A percentile compares a stretch with the other conserved stretches of the same genome.
phyloP scores from a whole-genome alignment of 2,113 vertebrate genomes.

The Synchiropus splendidus region DNA sequence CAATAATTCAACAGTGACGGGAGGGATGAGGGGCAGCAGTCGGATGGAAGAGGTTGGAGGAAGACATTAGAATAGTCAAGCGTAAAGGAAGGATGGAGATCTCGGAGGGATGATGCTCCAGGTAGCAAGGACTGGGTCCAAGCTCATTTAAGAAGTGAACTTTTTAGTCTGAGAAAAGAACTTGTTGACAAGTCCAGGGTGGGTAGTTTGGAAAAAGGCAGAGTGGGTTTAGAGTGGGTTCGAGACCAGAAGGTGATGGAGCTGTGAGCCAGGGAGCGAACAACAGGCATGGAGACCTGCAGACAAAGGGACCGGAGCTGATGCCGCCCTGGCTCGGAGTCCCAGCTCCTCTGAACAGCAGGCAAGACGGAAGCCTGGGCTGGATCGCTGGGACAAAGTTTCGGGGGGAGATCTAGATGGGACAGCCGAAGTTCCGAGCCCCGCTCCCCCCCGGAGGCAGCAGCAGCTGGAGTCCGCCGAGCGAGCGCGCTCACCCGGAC shows the following conservation, averaged over 20 bases:
- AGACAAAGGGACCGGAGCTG: slow-evolving; percentile 55
- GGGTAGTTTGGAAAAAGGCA: too few relatives aligned
- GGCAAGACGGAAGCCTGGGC: too few relatives aligned
- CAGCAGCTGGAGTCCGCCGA: not conserved
- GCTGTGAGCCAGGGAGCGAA: slow-evolving; percentile 15
- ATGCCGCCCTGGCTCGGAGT: slow-evolving; percentile 5
- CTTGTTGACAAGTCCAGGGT: too few relatives aligned
- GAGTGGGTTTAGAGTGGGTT: too few relatives aligned
- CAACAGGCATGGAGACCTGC: slow-evolving; percentile 40
- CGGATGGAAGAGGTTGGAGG: slow-evolving; percentile 16
- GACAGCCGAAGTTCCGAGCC: slow-evolving; percentile 41
- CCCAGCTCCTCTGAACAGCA: too few relatives aligned
- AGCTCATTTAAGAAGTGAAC: too few relatives aligned
- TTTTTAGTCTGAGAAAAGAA: too few relatives aligned
- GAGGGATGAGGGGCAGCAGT: slow-evolving; percentile 24
- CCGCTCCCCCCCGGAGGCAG: not conserved
- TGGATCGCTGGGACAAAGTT: too few relatives aligned
- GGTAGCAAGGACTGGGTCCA: too few relatives aligned
- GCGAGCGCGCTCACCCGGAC: slow-evolving; percentile 7
- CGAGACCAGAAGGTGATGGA: too few relatives aligned
- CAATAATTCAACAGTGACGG: slow-evolving; percentile 67
- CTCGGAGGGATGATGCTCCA: too few relatives aligned
- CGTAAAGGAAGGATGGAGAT: too few relatives aligned
- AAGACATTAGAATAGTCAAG: not conserved
- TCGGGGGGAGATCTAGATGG: slow-evolving; percentile 13